Evolutionary conservation across 2,888 invertebrate species (phyloP), one percentile per base, ranked within the genome.

Genomic region (Pyrrhosoma nymphula): DNA sequence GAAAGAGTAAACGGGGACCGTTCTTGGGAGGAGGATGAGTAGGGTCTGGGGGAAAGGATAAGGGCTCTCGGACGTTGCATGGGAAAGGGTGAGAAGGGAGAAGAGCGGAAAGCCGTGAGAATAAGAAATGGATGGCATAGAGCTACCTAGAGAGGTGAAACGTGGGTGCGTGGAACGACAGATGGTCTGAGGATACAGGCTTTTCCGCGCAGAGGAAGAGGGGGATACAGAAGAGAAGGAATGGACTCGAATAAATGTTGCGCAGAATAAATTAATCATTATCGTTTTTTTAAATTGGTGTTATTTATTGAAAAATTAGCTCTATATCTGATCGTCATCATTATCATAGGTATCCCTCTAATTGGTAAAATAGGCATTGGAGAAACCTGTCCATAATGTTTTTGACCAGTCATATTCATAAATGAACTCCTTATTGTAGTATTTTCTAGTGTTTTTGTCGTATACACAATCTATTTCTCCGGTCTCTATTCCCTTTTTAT

Each of bases 1-100:
- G 75, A 93, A 93, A 93, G 93, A 69, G 93, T 93, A 93, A 91
- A 90, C 39, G 91, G 91, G 47, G 47, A 12, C 23, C 23, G 10
- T n/a, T 20, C 69, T 26, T 69, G 23, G 69, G 69, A 63, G n/a
- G 69, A 69, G n/a, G n/a, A 60, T 60, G 47, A 47, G 60, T 60
- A 60, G 60, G 60, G 60, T 1, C 18, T 14, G 26, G n/a, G 26
- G 69, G 69, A n/a, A 26, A 60, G 91, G 91, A 63, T 39, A 91
- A 63, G 69, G 69, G n/a, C 10, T 23, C n/a, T 26, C 47, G 47
- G 47, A 47, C 8, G 69, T 8, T 10, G 69, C 69, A n/a, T n/a
- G n/a, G n/a, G n/a, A n/a, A n/a, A 8, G 47, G 8, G 4, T 47
- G 47, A 69, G 69, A n/a, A 8, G 35, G 18, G 82, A 12, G 14